Base-by-base conservation (phyloP, 2,797 vertebrate genomes). In the Apodemus agrarius region DNA sequence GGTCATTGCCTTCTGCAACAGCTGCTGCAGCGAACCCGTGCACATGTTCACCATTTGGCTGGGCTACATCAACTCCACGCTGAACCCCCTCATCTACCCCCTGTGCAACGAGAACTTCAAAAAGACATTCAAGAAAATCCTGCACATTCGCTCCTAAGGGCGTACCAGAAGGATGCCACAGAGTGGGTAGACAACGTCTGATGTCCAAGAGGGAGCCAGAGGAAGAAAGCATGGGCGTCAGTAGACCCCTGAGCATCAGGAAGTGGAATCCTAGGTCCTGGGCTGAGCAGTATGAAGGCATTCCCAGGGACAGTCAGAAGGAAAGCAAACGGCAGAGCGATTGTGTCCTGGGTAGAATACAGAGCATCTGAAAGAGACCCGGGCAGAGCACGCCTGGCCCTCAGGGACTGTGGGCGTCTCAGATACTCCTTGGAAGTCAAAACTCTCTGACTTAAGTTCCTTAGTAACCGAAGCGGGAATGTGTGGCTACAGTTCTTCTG, bases 11-110 rank as follows among this genome's bases (percentile, higher is more conserved):
- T 99, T 99, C 98, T 99, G 99, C 69, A 98, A 97, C 95, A 98
- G 97, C 59, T 99, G 99, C 4, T 98, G 99, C 12, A 98, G 98
- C 72, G 99, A 99, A 59, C 97, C 98, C 0, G 98, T 99, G 34
- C 99, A 99, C 96, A 99, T 99, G 99, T 99, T 99, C 98, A 99
- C 99, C 34, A 99, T 99, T 96, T 99, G 99, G 99, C 98, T 99
- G 0, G 99, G 99, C 54, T 99, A 99, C 95, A 98, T 99, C 92
- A 99, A 99, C 98, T 99, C 99, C 81, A 99, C 99, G 0, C 97
- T 99, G 40, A 99, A 99, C 83, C 99, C 99, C 0, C 99, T 99
- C 94, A 99, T 99, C 89, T 99, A 99, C 67, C 99, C 99, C 0
- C 98, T 99, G 67, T 99, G 99, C 97, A 99, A 99, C 13, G 99